Evolutionary conservation across 2,797 vertebrate genomes (phyloP).

Genomic region (Paedocypris micromegethes): DNA sequence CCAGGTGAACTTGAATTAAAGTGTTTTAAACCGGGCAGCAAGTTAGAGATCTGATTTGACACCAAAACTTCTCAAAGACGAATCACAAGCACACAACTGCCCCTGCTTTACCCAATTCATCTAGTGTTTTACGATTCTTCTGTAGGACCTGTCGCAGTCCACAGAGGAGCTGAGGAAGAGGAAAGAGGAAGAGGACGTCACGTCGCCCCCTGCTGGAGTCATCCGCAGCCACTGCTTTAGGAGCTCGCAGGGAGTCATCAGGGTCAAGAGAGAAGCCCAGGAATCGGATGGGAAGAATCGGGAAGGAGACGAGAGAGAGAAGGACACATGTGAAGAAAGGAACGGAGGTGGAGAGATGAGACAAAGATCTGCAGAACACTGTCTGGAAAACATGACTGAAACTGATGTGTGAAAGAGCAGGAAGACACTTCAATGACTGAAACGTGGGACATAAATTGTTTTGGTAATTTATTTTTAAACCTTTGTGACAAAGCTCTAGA

Average conservation of each 20-base stretch:
- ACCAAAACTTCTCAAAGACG: no score
- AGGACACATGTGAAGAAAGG: conserved; percentile 35
- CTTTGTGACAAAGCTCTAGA: no score
- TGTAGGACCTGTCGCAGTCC: conserved; percentile 80
- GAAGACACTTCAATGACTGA: not conserved
- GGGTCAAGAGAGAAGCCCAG: conserved; percentile 77
- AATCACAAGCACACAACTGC: no score
- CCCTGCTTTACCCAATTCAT: no score
- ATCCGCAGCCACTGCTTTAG: conserved; percentile 50
- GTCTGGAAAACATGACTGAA: conserved; percentile 39
- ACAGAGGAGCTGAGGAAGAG: conserved; percentile 81
- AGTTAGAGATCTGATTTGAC: no score
- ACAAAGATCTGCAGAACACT: conserved; percentile 25
- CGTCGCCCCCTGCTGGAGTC: conserved; percentile 53
- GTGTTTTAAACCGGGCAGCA: no score
- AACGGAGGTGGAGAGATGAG: not conserved
- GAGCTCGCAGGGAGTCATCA: conserved; percentile 53
- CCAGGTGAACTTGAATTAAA: no score
- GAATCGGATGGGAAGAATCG: conserved; percentile 62
- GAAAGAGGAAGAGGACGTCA: conserved; percentile 66
- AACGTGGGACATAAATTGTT: no score
- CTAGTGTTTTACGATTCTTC: conserved; percentile 32
- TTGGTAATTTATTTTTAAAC: no score
- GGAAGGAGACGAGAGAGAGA: conserved; percentile 73
- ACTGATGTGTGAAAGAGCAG: conserved; percentile 40